Percentiles rank a stretch among this genome's conserved stretches.
phyloP scores from a whole-genome alignment of 2,113 vertebrate genomes.

The Pyxicephalus adspersus region DNA sequence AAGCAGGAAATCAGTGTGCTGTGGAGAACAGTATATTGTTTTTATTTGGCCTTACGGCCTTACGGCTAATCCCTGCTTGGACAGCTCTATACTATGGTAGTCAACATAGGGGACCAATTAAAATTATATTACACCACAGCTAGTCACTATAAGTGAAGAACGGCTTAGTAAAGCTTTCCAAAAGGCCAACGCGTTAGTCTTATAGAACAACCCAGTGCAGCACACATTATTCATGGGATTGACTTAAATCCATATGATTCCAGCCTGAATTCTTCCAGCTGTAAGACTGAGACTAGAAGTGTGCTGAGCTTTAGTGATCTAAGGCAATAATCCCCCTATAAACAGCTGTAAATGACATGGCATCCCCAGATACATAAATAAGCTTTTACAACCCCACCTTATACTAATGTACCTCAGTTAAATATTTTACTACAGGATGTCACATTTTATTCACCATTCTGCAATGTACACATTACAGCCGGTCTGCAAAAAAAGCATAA shows the following conservation, averaged over 20 bases:
- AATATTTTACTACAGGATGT: not conserved
- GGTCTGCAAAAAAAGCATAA: too few relatives aligned
- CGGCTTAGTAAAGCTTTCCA: slow-evolving; percentile 7
- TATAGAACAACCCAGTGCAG: slow-evolving; percentile 17
- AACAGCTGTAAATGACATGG: slow-evolving; percentile 6
- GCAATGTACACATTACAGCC: too few relatives aligned
- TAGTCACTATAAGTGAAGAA: slow-evolving; percentile 23
- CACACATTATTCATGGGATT: slow-evolving; percentile 27
- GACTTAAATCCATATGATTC: slow-evolving; percentile 41
- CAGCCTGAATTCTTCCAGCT: slow-evolving; percentile 30
- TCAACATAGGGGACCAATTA: slow-evolving; percentile 30
- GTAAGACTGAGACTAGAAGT: slow-evolving; percentile 20
- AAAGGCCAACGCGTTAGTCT: slow-evolving; percentile 30
- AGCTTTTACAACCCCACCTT: not conserved
- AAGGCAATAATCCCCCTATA: slow-evolving; percentile 10
- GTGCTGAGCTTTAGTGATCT: slow-evolving; percentile 9
- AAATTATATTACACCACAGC: slow-evolving; percentile 12
- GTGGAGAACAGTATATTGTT: not conserved
- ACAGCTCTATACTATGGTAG: not conserved
- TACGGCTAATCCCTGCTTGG: not conserved
- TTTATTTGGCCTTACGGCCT: not conserved
- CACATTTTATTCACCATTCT: not conserved
- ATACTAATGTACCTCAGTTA: not conserved
- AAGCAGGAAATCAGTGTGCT: not conserved
- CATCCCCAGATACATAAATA: slow-evolving; percentile 22